Evolutionary conservation across 1,140 invertebrate genomes (phyloP), one percentile per base, ranked within the genome.

Genomic region (Aphaenogaster ashmeadi): DNA sequence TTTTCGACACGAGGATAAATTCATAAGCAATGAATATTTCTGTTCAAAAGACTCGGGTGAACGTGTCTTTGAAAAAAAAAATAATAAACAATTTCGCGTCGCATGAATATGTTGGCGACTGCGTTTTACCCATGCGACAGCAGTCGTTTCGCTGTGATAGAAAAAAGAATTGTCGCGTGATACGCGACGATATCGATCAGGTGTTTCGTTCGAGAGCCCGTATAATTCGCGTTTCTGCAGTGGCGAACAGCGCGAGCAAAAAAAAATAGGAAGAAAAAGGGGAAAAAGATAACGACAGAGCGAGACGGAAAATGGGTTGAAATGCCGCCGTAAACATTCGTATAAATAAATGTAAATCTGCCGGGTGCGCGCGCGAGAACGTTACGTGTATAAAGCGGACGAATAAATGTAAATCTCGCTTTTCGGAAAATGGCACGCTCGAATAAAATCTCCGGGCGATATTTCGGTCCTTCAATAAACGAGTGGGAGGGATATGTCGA

Each of bases 291-390:
- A 78, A 64, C 58, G 56, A 3, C 7, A 36, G 33, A 84, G 41
- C 54, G 80, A 50, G 54, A 74, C 1, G 69, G 44, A 84, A 84
- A 84, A 84, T 84, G 38, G 69, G 80, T 84, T 84, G 80, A 75
- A 84, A 75, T 33, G 27, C 41, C 56, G 69, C 69, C 54, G 54
- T 79, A 86, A 86, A 86, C 75, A 86, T 79, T 77, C 36, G 74
- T 78, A 79, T 78, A 79, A 86, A 86, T 86, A 86, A 86, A 86
- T 79, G 83, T 86, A 86, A 79, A 86, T 86, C 83, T 86, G 83
- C 21, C 83, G 21, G 15, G 11, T 38, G 83, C 44, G 72, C 52
- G 71, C 60, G 75, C 60, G 83, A 54, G 18, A 41, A 27, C 66
- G 52, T 80, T 58, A 58, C 67, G 18, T 60, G 18, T 74, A 83